Conservation (phyloP, 2,113 vertebrate species). For the Vulpes ferrilata region DNA sequence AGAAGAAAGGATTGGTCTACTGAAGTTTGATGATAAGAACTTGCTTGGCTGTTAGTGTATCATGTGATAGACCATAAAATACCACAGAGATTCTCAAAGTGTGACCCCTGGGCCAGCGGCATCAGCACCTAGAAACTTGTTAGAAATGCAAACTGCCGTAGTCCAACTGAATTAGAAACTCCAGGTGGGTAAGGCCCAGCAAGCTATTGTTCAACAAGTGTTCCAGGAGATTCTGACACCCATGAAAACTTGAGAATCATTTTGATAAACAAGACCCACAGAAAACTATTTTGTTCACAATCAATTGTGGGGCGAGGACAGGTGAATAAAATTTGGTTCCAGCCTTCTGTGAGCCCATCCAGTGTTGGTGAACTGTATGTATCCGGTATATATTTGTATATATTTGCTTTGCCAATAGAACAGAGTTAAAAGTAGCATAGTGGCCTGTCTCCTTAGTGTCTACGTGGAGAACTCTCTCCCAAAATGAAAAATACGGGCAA, state of each 20-base stretch:
- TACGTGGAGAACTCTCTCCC: neutral
- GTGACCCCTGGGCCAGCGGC: neutral
- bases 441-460: neutral
- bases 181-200: neutral
- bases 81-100: neutral
- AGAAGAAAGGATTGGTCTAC: neutral
- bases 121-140: neutral
- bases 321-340: neutral
- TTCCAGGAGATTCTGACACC: neutral
- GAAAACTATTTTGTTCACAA: constrained; percentile 31
- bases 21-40: neutral
- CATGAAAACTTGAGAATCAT: neutral
- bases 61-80: neutral
- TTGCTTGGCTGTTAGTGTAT: neutral
- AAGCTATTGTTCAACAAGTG: neutral
- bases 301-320: neutral
- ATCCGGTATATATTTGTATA: no score
- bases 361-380: neutral
- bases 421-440: neutral
- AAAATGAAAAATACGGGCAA: neutral
- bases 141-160: neutral
- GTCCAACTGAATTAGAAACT: neutral
- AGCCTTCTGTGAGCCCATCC: neutral
- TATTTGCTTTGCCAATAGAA: neutral
- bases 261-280: neutral